Evolutionary conservation across 2,797 vertebrate genomes (phyloP).

Genomic region (Hoplostethus atlanticus): DNA sequence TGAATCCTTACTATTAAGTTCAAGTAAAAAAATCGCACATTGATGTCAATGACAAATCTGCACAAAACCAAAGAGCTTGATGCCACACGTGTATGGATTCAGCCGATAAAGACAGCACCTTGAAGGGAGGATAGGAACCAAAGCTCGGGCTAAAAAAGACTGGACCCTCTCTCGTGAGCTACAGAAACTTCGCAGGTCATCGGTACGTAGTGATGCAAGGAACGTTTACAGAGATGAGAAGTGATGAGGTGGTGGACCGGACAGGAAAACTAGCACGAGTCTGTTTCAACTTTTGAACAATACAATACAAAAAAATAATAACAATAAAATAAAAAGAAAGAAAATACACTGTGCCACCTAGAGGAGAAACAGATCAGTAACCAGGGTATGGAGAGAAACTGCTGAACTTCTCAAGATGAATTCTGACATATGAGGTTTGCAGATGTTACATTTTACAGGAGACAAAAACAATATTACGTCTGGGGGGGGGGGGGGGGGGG

Average conservation of each 20-base stretch:
- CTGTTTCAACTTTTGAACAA: slow-evolving; percentile 21
- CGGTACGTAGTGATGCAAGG: slow-evolving; percentile 59
- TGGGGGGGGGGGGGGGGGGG: slow-evolving; percentile 33
- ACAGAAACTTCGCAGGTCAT: slow-evolving; percentile 35
- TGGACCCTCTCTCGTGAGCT: slow-evolving; percentile 48
- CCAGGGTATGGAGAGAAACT: slow-evolving; percentile 2
- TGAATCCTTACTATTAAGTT: slow-evolving; percentile 67
- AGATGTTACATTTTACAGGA: slow-evolving; percentile 21
- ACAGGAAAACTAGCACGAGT: slow-evolving; percentile 12
- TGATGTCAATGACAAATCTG: slow-evolving; percentile 35
- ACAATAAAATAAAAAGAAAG: not conserved
- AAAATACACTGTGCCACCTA: slow-evolving; percentile 9
- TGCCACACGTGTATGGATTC: slow-evolving; percentile 62
- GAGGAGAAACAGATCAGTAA: slow-evolving; percentile 31
- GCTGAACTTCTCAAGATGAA: not conserved
- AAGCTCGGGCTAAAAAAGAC: slow-evolving; percentile 46
- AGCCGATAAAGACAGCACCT: slow-evolving; percentile 76
- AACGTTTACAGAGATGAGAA: slow-evolving; percentile 36
- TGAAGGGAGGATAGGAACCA: slow-evolving; percentile 66
- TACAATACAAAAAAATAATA: too few relatives aligned
- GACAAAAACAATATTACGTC: slow-evolving; percentile 3
- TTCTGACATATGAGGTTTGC: slow-evolving; percentile 17
- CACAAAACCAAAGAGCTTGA: slow-evolving; percentile 55
- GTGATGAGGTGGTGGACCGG: slow-evolving; percentile 20
- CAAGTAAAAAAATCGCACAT: slow-evolving; percentile 66